Base-by-base conservation (phyloP, 1,140 invertebrate genomes). In the Drosophila pandora region DNA sequence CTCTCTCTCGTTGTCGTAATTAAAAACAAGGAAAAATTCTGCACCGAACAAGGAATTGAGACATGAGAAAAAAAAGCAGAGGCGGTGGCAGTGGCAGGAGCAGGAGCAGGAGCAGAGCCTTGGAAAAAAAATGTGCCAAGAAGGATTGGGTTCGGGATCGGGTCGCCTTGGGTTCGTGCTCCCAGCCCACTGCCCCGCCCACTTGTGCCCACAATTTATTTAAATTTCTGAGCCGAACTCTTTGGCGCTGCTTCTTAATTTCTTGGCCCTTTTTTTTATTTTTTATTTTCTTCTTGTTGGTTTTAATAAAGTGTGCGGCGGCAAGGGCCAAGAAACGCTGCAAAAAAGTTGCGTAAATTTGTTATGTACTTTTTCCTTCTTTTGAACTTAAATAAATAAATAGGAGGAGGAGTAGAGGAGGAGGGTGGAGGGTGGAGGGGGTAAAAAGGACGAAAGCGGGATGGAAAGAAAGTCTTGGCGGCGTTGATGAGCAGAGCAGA, bases 301-400 rank as follows among this genome's bases (percentile, higher is more conserved):
- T 79, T 76, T 84, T 84, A 84, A 84, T 84, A 83, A 83, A 84
- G 80, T 84, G 80, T 84, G 62, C 67, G 53, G 73, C 48, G 39
- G 49, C 25, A 62, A 54, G 64, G 65, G 41, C 58, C 63, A 76
- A 69, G 65, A 87, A 87, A 71, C 25, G 56, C 65, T 30, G 67
- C 59, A 59, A 81, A 72, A 79, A 88, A 79, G 83, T 79, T 87
- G 84, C 83, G 84, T 83, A 89, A 88, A 88, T 88, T 88, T 89
- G 63, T 88, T 89, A 83, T 88, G 72, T 79, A 73, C 43, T 87
- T 69, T 55, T 67, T 57, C 55, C 47, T 68, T 47, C 25, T 60
- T 62, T 67, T 81, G 69, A 83, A 83, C 75, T 84, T 87, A 79
- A 87, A 88, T 87, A 87, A 87, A 87, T 87, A 87, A 87, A 70